A percentile compares a stretch with the other conserved stretches of the same genome.
phyloP scores from a whole-genome alignment of 2,888 invertebrate genomes.

The Meteorus cinctellus region DNA sequence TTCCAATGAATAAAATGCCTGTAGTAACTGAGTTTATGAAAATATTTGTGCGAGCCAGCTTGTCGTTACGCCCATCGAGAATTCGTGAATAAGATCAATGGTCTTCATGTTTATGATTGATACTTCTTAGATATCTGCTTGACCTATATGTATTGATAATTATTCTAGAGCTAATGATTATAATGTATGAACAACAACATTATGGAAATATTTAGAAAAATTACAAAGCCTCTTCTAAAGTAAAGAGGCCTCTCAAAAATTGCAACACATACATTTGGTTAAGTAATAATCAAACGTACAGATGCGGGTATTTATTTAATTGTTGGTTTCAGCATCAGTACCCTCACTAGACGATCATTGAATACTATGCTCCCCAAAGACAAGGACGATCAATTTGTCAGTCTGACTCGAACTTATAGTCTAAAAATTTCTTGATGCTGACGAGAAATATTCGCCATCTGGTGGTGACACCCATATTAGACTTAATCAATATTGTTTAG shows the following conservation, averaged over 20 bases:
- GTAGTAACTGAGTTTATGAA: not conserved
- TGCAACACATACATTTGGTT: conserved; percentile 78
- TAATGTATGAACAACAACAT: no score
- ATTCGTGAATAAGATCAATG: no score
- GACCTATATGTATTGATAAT: no score
- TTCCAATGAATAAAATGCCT: not conserved
- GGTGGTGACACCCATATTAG: conserved; percentile 11
- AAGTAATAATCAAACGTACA: conserved; percentile 69
- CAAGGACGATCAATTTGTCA: conserved; percentile 77
- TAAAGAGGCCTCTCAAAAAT: conserved; percentile 87
- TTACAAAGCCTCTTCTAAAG: conserved; percentile 74
- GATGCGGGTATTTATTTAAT: conserved; percentile 76
- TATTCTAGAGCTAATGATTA: no score
- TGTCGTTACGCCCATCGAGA: no score
- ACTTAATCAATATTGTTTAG: not conserved
- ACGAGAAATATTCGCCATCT: conserved; percentile 61
- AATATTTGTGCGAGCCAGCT: not conserved
- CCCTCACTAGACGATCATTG: conserved; percentile 90
- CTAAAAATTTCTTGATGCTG: not conserved
- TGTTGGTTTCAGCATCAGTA: conserved; percentile 88
- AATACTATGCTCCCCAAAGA: conserved; percentile 90
- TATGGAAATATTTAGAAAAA: not conserved
- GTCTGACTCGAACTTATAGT: conserved; percentile 36
- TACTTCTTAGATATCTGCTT: no score
- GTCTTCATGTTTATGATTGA: no score